Conservation (phyloP, 2,888 invertebrate species). For the Limnephilus lunatus region DNA sequence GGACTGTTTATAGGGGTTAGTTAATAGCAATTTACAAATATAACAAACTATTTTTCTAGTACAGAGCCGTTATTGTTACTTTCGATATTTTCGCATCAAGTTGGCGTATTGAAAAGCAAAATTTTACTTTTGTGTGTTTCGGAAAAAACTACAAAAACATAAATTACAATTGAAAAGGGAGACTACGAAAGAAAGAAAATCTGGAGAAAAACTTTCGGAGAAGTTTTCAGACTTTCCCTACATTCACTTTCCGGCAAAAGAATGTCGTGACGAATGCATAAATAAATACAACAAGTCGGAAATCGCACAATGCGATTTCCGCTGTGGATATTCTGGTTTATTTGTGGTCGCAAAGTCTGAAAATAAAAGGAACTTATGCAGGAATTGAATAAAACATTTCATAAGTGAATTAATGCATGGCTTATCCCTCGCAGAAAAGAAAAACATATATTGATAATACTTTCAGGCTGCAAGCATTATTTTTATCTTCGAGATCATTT, state of each 20-base stretch:
- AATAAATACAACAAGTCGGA: slow-evolving; percentile 27
- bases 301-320: slow-evolving; percentile 15
- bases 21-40: neutral
- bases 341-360: neutral
- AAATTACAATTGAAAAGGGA: neutral
- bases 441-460: neutral
- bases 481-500: neutral
- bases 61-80: neutral
- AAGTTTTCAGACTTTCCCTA: slow-evolving; percentile 15
- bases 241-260: neutral
- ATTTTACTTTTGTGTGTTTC: neutral
- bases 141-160: neutral
- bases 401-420: neutral
- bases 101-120: neutral
- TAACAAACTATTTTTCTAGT: neutral
- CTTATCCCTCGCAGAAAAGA: neutral
- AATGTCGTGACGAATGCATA: slow-evolving; percentile 51
- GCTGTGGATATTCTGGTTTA: neutral
- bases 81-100: neutral
- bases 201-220: neutral
- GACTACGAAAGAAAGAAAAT: neutral
- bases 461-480: neutral
- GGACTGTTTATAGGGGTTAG: too few relatives aligned
- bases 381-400: neutral
- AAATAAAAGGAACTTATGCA: slow-evolving; percentile 23